Conservation (phyloP, 2,888 invertebrate species). For the Xestia c-nigrum region DNA sequence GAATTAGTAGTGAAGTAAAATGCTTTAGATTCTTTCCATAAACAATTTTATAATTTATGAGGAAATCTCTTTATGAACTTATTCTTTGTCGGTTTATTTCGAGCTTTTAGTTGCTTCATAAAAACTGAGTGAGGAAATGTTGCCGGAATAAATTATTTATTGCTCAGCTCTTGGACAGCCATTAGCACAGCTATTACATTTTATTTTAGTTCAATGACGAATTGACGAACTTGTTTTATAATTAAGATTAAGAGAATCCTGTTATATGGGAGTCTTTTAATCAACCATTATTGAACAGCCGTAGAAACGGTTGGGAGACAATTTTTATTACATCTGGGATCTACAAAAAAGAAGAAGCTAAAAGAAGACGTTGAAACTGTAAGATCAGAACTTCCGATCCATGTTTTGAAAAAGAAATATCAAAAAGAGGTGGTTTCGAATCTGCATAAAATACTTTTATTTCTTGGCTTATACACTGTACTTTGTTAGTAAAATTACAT, state of each 20-base stretch:
- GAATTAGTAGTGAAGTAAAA: conserved; percentile 48
- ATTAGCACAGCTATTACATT: conserved; percentile 77
- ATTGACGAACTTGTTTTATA: conserved; percentile 48
- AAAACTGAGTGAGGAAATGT: conserved; percentile 75
- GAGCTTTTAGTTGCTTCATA: conserved; percentile 76
- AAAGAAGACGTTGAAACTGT: not conserved
- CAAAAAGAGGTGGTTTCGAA: not conserved
- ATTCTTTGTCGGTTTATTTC: conserved; percentile 60
- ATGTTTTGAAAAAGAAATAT: not conserved
- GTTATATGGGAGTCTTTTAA: conserved; percentile 4
- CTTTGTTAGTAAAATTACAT: too few relatives aligned
- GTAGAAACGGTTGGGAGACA: not conserved
- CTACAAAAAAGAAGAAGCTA: not conserved
- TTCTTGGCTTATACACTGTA: not conserved
- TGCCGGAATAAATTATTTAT: conserved; percentile 79
- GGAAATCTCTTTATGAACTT: conserved; percentile 55
- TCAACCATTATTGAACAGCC: not conserved
- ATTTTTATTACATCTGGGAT: not conserved
- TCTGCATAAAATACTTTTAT: not conserved
- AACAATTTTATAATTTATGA: conserved; percentile 55
- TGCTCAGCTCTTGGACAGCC: conserved; percentile 74
- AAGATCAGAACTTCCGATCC: not conserved
- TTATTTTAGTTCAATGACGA: conserved; percentile 72
- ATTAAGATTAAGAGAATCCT: conserved; percentile 37
- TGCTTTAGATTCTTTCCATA: conserved; percentile 36